These are phyloP conservation scores for Neoaliturus tenellus DNA, from an alignment of 2,888 invertebrate species.

Conservation along the genomic window DNA sequence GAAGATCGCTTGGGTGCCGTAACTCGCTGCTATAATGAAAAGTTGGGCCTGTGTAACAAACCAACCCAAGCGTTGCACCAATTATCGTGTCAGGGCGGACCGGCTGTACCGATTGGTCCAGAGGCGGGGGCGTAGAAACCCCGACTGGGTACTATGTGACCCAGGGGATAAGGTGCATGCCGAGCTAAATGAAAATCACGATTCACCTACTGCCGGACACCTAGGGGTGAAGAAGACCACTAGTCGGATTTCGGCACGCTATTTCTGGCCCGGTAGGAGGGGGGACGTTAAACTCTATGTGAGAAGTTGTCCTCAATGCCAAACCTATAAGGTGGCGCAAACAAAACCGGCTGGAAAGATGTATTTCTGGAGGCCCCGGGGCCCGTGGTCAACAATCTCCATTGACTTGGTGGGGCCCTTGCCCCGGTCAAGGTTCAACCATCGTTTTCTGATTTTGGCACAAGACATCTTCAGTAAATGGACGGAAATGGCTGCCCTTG, in stretches of 20 bases:
- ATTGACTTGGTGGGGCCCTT: constrained; percentile 68
- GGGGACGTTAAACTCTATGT: neutral
- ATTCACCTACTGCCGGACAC: constrained; percentile 1
- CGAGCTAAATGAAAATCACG: neutral
- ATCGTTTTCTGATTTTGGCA: constrained; percentile 63
- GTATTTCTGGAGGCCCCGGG: neutral
- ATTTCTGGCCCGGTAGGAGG: constrained; percentile 28
- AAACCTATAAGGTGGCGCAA: neutral
- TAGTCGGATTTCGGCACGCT: neutral
- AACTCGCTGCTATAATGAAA: neutral
- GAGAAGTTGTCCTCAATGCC: neutral
- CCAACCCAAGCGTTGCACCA: neutral
- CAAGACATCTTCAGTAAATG: constrained; percentile 67
- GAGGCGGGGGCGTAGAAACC: neutral
- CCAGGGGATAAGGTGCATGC: no score
- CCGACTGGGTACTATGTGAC: no score
- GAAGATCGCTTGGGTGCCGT: neutral
- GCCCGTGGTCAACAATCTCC: constrained; percentile 48
- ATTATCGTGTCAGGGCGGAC: neutral
- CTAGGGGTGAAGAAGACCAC: constrained; percentile 18
- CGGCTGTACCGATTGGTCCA: neutral
- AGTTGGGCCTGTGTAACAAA: neutral
- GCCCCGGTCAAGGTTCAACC: constrained; percentile 53
- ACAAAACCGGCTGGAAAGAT: neutral
- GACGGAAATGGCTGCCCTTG: constrained; percentile 62